Conservation (phyloP, 1,140 invertebrate genomes). For the Macrobrachium nipponense region DNA sequence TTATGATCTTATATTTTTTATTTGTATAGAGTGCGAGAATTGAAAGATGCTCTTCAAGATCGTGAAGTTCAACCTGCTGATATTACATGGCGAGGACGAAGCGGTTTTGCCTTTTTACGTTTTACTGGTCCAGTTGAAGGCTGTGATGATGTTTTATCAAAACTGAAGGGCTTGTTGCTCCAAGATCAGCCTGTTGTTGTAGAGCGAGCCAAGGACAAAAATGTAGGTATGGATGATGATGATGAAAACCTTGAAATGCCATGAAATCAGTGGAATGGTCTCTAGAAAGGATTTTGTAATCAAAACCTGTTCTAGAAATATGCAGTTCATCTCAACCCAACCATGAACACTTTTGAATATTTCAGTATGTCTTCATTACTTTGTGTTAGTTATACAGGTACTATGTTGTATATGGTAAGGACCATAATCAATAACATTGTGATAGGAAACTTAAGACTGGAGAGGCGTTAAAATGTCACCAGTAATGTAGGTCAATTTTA, state of each 20-base stretch:
- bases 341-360: too few relatives aligned
- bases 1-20: neutral
- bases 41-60: slow-evolving; percentile 56
- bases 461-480: too few relatives aligned
- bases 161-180: slow-evolving; percentile 52
- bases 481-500: too few relatives aligned
- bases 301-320: too few relatives aligned
- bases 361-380: too few relatives aligned
- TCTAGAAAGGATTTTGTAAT: too few relatives aligned
- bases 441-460: too few relatives aligned
- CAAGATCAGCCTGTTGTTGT: slow-evolving; percentile 49
- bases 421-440: too few relatives aligned
- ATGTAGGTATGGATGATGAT: slow-evolving; percentile 24
- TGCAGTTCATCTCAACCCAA: too few relatives aligned
- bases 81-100: slow-evolving; percentile 53
- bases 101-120: slow-evolving; percentile 59
- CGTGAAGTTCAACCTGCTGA: slow-evolving; percentile 56
- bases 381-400: too few relatives aligned
- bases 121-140: slow-evolving; percentile 54
- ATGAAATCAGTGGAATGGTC: too few relatives aligned
- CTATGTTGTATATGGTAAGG: too few relatives aligned
- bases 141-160: slow-evolving; percentile 43
- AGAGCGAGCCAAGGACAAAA: slow-evolving; percentile 54
- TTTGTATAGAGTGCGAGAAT: slow-evolving; percentile 52
- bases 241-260: neutral